Evolutionary conservation across 2,113 vertebrate genomes (phyloP), one percentile per base, ranked within the genome.

Genomic region (Todiramphus saurophagus): DNA sequence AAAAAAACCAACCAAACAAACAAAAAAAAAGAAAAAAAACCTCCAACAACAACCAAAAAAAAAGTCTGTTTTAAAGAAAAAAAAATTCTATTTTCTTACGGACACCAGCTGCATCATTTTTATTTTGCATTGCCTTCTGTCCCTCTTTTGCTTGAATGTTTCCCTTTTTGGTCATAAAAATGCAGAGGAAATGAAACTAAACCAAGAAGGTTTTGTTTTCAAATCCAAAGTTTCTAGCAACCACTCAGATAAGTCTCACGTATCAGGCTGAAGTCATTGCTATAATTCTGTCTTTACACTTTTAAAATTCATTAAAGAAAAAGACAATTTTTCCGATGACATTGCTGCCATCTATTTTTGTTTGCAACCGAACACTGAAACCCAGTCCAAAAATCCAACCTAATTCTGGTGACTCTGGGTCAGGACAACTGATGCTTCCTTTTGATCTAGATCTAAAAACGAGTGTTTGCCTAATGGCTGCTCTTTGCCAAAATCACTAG

Each of bases 41-140:
- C 37, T 37, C 37, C 37, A 37, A 37, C 37, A 37, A 37, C 37
- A 37, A 37, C 37, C 37, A 41, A 41, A 41, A 41, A 41, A 41
- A 41, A 44, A 33, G 27, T 1, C 1, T 2, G 7, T 41, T 92
- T 51, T 28, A 60, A 84, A 78, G 21, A 37, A 33, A 59, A 76
- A 83, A 33, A 14, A 5, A 60, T 53, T 90, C 58, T 94, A 80
- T 67, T 82, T 82, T 78, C 66, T 86, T 63, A 58, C 6, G 37
- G 48, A 60, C 86, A 87, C 30, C 41, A 89, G 89, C 90, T 63
- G 56, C n/a, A 16, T 35, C 20, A 55, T 86, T 94, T 96, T 83
- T 90, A 8, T 30, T 48, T 48, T 4, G 12, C 0, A 0, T 28
- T n/a, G 7, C 16, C 33, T 50, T 17, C 41, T 68, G 18, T 55